Evolutionary conservation across 1,140 invertebrate species (phyloP).

Genomic region (Drosophila arawakana): DNA sequence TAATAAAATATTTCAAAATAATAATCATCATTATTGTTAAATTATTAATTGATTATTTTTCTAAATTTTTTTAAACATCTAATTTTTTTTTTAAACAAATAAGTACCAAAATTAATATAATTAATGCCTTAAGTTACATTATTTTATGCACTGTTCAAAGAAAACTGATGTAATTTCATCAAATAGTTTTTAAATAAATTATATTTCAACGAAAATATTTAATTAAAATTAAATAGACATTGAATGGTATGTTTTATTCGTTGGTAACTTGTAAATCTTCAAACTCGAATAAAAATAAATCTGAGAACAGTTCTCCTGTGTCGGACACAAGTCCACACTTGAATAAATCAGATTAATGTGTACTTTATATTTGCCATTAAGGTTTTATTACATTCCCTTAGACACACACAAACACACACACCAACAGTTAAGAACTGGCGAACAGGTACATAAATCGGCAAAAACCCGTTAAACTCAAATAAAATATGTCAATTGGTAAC

Average conservation of each 20-base stretch:
- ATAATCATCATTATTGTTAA: too few relatives aligned
- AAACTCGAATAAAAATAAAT: conserved; percentile 74
- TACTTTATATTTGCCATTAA: conserved; percentile 74
- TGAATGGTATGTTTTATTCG: conserved; percentile 12
- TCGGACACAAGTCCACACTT: conserved; percentile 7
- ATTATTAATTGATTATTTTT: too few relatives aligned
- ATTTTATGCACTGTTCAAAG: too few relatives aligned
- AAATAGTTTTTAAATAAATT: neutral
- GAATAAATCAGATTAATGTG: conserved; percentile 76
- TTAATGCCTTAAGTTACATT: too few relatives aligned
- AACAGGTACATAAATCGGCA: conserved; percentile 60
- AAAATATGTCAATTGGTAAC: conserved; percentile 48
- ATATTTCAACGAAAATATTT: neutral
- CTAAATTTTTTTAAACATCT: too few relatives aligned
- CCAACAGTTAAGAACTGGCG: neutral
- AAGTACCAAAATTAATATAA: too few relatives aligned
- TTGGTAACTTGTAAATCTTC: conserved; percentile 23
- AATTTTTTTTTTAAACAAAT: too few relatives aligned
- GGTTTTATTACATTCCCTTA: conserved; percentile 63
- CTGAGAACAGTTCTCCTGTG: conserved; percentile 4
- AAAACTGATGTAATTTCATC: too few relatives aligned
- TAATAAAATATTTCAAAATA: too few relatives aligned
- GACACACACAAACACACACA: neutral
- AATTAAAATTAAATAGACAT: conserved; percentile 10
- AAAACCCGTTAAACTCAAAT: conserved; percentile 30